These are phyloP conservation scores for Xanthostigma xanthostigma DNA, from an alignment of 2,888 invertebrate genomes.

Conservation along the genomic window DNA sequence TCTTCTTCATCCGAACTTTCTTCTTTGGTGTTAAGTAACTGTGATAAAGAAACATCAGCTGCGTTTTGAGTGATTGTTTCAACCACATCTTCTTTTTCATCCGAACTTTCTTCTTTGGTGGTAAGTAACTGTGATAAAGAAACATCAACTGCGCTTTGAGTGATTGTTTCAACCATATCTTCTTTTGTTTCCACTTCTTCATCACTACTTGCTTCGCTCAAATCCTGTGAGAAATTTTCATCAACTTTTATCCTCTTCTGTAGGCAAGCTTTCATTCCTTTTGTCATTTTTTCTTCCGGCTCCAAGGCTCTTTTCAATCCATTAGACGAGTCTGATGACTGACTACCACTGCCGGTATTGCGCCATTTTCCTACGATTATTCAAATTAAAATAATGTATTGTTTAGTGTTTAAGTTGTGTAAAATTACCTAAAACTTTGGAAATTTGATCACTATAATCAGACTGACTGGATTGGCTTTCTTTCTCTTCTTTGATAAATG, in stretches of 20 bases:
- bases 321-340: neutral
- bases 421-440: constrained; percentile 18
- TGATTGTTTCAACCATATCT: constrained; percentile 1
- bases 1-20: neutral
- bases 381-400: no score
- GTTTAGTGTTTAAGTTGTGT: constrained; percentile 19
- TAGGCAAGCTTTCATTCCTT: constrained; percentile 5
- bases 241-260: constrained; percentile 9
- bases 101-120: neutral
- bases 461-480: no score
- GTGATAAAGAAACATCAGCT: neutral
- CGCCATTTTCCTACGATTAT: no score
- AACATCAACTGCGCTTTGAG: neutral
- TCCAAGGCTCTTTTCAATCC: constrained; percentile 12
- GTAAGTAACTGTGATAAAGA: no score
- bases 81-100: constrained; percentile 3
- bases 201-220: constrained; percentile 7
- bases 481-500: no score
- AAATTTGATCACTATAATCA: no score
- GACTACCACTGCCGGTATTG: no score
- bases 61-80: neutral
- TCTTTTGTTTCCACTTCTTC: constrained; percentile 8
- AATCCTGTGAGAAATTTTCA: constrained; percentile 5
- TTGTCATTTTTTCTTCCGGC: constrained; percentile 3
- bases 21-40: neutral